Conservation (phyloP, 2,888 invertebrate species). For the Xylocampa areola region DNA sequence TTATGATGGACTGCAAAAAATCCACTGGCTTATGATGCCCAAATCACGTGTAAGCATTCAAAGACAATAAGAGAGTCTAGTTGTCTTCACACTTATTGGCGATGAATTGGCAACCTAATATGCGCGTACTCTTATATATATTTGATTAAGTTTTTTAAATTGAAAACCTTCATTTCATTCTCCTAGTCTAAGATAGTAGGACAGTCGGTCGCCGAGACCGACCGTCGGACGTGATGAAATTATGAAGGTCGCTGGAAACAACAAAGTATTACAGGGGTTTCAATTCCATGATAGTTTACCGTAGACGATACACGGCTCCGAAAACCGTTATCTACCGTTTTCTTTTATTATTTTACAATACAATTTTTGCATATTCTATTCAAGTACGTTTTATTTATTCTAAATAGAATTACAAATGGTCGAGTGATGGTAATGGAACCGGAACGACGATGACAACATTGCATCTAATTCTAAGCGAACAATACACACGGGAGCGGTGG, state of each 20-base stretch:
- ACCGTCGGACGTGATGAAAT: constrained; percentile 49
- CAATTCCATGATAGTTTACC: constrained; percentile 46
- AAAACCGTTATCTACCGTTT: constrained; percentile 47
- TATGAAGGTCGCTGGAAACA: constrained; percentile 48
- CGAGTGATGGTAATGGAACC: constrained; percentile 34
- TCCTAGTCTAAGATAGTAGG: constrained; percentile 38
- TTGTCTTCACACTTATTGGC: too few species aligned
- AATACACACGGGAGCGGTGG: constrained; percentile 62
- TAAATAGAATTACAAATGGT: constrained; percentile 28
- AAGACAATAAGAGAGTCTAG: too few species aligned
- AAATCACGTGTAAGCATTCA: too few species aligned
- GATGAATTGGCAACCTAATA: too few species aligned
- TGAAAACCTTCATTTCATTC: constrained; percentile 39
- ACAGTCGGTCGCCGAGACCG: constrained; percentile 45
- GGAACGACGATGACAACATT: constrained; percentile 55
- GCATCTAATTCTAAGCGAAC: constrained; percentile 68
- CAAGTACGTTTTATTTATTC: constrained; percentile 33
- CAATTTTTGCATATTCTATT: constrained; percentile 43
- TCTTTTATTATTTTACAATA: constrained; percentile 39
- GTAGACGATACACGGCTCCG: constrained; percentile 43
- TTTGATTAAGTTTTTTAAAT: constrained; percentile 44
- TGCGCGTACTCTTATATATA: too few species aligned
- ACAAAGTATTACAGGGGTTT: constrained; percentile 46
- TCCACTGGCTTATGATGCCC: too few species aligned
- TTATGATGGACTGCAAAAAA: too few species aligned